Conservation (phyloP, 2,113 vertebrate species). For the Catharus minimus region DNA sequence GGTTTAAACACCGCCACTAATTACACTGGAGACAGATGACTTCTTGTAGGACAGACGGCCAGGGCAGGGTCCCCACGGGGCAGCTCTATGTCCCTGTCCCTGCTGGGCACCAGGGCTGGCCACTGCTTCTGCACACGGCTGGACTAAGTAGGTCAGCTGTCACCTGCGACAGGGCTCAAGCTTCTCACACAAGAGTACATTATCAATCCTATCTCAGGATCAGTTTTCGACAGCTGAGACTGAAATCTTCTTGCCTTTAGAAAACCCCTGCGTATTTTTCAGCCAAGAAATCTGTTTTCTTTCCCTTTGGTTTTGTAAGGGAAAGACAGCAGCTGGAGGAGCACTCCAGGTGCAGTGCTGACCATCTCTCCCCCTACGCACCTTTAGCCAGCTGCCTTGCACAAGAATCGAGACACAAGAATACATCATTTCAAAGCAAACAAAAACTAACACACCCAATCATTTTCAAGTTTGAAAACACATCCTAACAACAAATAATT, state of each 20-base stretch:
- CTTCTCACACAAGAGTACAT: slow-evolving; percentile 25
- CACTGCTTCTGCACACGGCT: background rate
- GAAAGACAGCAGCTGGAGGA: background rate
- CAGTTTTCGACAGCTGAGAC: slow-evolving; percentile 71
- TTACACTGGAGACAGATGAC: slow-evolving; percentile 7
- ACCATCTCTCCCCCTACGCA: background rate
- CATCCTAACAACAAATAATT: background rate
- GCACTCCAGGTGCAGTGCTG: fast-evolving
- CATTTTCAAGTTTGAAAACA: background rate
- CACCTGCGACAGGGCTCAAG: slow-evolving; percentile 42
- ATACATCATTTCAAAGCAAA: background rate
- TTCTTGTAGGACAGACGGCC: background rate
- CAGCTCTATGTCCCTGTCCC: fast-evolving
- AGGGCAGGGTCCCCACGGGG: background rate
- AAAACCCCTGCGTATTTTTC: slow-evolving; percentile 7
- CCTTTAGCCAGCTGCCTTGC: background rate
- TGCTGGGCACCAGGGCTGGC: background rate
- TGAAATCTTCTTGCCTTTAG: slow-evolving; percentile 51
- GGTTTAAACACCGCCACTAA: slow-evolving; percentile 18
- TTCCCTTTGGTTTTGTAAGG: background rate
- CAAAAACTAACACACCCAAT: background rate
- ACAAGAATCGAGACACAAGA: background rate
- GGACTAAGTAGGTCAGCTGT: slow-evolving; percentile 69
- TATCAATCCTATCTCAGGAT: slow-evolving; percentile 37
- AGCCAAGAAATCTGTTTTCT: background rate